These are phyloP conservation scores for Eristalis tenax DNA, from an alignment of 2,888 invertebrate species.

Conservation along the genomic window DNA sequence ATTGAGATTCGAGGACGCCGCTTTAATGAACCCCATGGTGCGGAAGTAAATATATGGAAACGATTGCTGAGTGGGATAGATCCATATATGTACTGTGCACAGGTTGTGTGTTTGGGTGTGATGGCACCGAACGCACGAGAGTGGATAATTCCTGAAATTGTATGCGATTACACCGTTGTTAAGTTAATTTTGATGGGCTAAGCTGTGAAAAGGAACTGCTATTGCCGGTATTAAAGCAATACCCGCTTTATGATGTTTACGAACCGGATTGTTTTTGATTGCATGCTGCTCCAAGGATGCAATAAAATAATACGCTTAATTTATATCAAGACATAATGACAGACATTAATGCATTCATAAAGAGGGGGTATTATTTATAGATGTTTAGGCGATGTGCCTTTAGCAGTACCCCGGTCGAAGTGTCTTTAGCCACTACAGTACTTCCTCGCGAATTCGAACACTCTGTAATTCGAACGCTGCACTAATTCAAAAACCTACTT, in stretches of 20 bases:
- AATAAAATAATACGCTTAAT: background rate
- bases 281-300: background rate
- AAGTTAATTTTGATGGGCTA: background rate
- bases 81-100: background rate
- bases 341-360: background rate
- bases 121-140: background rate
- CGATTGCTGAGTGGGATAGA: conserved; percentile 11
- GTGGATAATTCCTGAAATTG: background rate
- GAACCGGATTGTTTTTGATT: background rate
- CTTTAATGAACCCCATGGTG: conserved; percentile 15
- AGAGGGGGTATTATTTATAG: too few relatives aligned
- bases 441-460: too few relatives aligned
- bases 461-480: too few relatives aligned
- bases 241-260: background rate
- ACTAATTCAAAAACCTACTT: too few relatives aligned
- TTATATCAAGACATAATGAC: background rate
- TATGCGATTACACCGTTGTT: background rate
- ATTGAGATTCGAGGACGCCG: conserved; percentile 23
- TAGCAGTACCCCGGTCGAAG: too few relatives aligned
- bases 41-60: background rate
- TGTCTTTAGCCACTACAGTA: too few relatives aligned
- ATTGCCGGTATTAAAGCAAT: background rate
- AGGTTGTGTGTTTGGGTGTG: background rate
- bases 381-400: too few relatives aligned
- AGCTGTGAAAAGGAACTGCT: background rate